Evolutionary conservation across 2,113 vertebrate genomes (phyloP), one percentile per base, ranked within the genome.

Genomic region (Peromyscus californicus): DNA sequence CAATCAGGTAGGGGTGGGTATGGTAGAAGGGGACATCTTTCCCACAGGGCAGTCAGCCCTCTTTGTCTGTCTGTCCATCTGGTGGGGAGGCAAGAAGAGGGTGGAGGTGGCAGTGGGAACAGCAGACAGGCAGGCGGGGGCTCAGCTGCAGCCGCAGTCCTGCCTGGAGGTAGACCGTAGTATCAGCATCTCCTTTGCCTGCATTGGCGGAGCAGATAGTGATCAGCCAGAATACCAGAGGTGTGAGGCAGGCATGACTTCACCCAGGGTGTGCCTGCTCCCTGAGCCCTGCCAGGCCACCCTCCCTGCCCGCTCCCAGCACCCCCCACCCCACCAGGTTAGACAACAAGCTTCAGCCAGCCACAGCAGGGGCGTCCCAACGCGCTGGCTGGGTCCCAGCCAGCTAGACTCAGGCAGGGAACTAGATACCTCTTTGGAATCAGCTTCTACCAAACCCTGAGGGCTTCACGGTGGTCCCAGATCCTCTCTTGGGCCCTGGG

Each of bases 221-320:
- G 13, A 98, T 98, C 97, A 97, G 93, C 84, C 0, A 19, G 97
- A 97, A 98, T 98, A 97, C 98, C 98, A 96, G 97, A 97, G 96
- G 98, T 97, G 92, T 98, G 97, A 98, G 96, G 96, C 98, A 98
- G 94, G 84, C 89, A 94, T 97, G 98, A 98, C 96, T 96, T 98
- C 98, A 98, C 97, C 97, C 97, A 97, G 97, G 98, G 98, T 95
- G 97, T 97, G 97, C 97, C 97, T 26, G 94, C 90, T 96, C 96
- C 82, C 76, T 8, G 82, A 94, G 90, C 93, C 93, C 94, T 75
- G 87, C 67, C 92, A 94, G 98, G 97, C 92, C 96, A 76, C 90
- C 95, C 97, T 96, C 90, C 96, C 89, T 2, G 59, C 90, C 84
- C 0, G 29, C 94, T 95, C 79, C 89, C 97, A 94, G 95, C 83